Percentiles rank a stretch among this genome's conserved stretches.
Conservation (phyloP, 2,797 vertebrate species). For the Dicrostonyx torquatus region DNA sequence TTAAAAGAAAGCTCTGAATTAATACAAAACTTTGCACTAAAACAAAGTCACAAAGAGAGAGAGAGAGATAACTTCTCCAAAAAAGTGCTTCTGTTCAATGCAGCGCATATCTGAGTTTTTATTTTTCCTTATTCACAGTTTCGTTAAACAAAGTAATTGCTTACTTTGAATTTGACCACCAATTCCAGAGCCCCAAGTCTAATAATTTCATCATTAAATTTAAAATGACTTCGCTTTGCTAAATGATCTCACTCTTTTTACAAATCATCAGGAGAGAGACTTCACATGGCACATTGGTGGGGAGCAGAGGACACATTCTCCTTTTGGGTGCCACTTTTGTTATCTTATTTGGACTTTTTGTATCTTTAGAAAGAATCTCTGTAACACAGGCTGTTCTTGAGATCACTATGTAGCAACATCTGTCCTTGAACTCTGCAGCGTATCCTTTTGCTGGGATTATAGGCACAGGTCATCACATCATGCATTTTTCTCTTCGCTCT, state of each 20-base stretch:
- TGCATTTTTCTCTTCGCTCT: neutral
- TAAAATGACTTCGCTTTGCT: neutral
- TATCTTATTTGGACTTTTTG: neutral
- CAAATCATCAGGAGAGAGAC: neutral
- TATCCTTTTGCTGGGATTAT: neutral
- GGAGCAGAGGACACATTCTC: neutral
- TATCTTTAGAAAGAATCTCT: neutral
- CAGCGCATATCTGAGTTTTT: neutral
- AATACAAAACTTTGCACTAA: neutral
- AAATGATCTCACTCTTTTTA: neutral
- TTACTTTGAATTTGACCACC: neutral
- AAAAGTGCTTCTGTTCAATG: neutral
- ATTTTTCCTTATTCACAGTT: neutral
- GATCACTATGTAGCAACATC: neutral
- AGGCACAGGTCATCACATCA: neutral
- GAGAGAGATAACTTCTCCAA: neutral
- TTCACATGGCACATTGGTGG: neutral
- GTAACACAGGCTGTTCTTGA: neutral
- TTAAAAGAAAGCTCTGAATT: constrained; percentile 36
- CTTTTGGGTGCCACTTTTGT: neutral
- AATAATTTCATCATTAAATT: neutral
- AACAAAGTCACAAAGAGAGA: neutral
- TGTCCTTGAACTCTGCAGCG: neutral
- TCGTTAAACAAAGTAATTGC: constrained; percentile 8
- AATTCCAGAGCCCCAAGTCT: neutral